Percentiles rank a stretch among this genome's conserved stretches.
Evolutionary conservation across 2,113 vertebrate species (phyloP).

Genomic region (Leiothrix lutea): DNA sequence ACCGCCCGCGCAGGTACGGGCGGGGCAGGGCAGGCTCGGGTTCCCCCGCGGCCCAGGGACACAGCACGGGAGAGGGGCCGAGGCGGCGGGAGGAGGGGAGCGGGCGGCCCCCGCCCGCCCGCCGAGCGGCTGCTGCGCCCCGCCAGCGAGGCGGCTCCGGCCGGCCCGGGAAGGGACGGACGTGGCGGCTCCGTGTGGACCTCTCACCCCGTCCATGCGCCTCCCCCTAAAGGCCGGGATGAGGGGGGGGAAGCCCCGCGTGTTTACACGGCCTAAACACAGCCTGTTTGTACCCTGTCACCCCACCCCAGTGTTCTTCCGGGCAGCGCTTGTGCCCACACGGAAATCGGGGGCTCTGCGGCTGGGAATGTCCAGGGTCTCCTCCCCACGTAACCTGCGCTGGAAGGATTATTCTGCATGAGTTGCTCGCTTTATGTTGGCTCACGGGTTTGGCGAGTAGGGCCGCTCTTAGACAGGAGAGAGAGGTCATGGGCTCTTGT

Average conservation of each 20-base stretch:
- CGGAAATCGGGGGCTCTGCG: neutral
- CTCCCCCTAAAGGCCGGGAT: neutral
- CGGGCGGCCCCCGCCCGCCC: neutral
- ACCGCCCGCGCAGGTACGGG: too few species aligned
- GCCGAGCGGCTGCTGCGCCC: neutral
- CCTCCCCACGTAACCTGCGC: neutral
- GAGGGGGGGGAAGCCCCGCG: too few species aligned
- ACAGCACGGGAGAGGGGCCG: too few species aligned
- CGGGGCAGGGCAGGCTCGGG: too few species aligned
- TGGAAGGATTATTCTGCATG: neutral
- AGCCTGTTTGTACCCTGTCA: neutral
- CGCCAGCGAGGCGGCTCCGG: too few species aligned
- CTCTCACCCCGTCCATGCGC: rapidly evolving
- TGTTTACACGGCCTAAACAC: neutral
- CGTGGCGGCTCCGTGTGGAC: rapidly evolving
- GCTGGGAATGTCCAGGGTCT: neutral
- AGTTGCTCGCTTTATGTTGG: neutral
- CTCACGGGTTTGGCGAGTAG: neutral
- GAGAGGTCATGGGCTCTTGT: neutral
- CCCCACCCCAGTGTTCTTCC: rapidly evolving
- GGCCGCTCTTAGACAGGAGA: neutral
- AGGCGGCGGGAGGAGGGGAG: neutral
- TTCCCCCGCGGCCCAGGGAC: too few species aligned
- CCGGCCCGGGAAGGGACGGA: neutral
- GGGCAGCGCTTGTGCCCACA: rapidly evolving